Conservation (phyloP, 2,888 invertebrate genomes). For the Bedellia somnulentella region DNA sequence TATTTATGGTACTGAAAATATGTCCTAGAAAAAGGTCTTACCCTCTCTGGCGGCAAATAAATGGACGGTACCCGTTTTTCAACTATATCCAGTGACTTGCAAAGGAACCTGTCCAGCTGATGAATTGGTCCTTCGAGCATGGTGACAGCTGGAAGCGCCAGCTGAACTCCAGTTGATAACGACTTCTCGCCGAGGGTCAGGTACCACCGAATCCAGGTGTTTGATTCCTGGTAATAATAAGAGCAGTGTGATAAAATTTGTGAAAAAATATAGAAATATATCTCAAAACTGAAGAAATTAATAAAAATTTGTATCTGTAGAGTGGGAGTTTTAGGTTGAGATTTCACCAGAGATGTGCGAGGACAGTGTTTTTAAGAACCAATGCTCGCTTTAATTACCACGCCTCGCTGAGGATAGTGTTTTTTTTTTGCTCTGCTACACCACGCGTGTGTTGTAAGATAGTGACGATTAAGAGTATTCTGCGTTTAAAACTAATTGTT, state of each 20-base stretch:
- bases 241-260: not conserved
- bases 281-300: not conserved
- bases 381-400: no score
- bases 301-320: no score
- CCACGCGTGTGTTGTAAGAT: no score
- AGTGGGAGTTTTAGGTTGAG: no score
- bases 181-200: conserved; percentile 75
- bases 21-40: no score
- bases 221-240: conserved; percentile 58
- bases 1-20: no score
- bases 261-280: conserved; percentile 1
- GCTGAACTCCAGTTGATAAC: conserved; percentile 69
- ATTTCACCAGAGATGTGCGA: no score
- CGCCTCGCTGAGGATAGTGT: no score
- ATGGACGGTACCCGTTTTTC: conserved; percentile 82
- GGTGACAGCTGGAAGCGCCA: conserved; percentile 73
- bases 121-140: conserved; percentile 73
- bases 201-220: conserved; percentile 75
- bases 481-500: no score
- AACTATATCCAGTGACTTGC: conserved; percentile 82
- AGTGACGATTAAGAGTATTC: no score
- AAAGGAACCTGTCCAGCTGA: conserved; percentile 75
- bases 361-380: no score
- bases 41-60: conserved; percentile 82
- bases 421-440: no score